These are phyloP conservation scores for Ia io DNA, from an alignment of 2,113 vertebrate genomes.

Conservation along the genomic window DNA sequence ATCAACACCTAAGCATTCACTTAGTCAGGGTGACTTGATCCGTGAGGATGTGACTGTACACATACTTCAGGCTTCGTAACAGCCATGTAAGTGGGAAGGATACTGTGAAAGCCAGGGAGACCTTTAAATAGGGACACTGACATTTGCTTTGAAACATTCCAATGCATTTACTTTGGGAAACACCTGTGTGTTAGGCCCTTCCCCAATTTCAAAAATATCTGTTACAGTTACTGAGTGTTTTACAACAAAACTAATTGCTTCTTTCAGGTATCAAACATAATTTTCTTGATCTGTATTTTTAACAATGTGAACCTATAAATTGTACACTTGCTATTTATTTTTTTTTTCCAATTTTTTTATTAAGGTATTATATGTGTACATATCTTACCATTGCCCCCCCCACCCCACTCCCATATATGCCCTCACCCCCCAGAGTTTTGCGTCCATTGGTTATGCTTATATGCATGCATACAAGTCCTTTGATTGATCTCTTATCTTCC, in stretches of 20 bases:
- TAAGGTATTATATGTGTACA: no score
- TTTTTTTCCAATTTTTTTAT: no score
- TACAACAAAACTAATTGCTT: not conserved
- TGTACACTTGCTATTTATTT: not conserved
- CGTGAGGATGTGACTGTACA: not conserved
- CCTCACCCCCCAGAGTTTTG: no score
- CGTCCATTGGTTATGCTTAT: no score
- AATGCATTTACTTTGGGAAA: not conserved
- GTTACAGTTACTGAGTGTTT: not conserved
- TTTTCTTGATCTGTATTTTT: not conserved
- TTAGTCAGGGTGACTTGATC: not conserved
- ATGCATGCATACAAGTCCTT: no score
- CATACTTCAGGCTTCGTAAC: not conserved
- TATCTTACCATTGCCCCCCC: no score
- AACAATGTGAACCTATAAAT: not conserved
- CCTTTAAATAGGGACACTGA: not conserved
- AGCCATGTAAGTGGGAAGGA: not conserved
- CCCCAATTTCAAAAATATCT: not conserved
- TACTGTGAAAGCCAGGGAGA: not conserved
- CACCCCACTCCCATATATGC: no score
- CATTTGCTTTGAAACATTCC: not conserved
- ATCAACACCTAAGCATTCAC: not conserved
- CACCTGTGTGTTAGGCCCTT: not conserved
- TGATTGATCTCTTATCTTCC: no score
- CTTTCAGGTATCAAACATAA: not conserved